Evolutionary conservation across 2,888 invertebrate species (phyloP).

Genomic region (Polyommatus icarus): DNA sequence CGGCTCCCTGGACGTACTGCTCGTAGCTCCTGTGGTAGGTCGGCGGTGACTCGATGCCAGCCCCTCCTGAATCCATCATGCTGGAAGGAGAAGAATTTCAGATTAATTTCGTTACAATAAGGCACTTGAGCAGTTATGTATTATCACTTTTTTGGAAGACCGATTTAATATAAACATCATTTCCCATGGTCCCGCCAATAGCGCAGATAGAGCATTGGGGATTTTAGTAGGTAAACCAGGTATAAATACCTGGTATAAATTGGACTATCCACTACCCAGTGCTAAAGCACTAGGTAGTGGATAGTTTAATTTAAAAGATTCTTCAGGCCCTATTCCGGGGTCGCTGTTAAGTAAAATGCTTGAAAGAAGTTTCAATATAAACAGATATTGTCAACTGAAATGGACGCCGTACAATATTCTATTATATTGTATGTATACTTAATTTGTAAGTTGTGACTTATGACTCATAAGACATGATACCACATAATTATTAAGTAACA

Average conservation of each 20-base stretch:
- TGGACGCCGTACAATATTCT: background rate
- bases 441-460: background rate
- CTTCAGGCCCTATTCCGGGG: no score
- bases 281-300: no score
- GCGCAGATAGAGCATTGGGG: no score
- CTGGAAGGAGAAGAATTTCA: slow-evolving; percentile 47
- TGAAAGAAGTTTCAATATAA: background rate
- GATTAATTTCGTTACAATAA: background rate
- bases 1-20: slow-evolving; percentile 76
- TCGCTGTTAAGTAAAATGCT: background rate
- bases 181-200: no score
- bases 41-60: slow-evolving; percentile 73
- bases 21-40: slow-evolving; percentile 77
- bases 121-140: no score
- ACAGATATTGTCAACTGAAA: background rate
- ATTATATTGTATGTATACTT: background rate
- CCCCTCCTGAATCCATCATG: slow-evolving; percentile 75
- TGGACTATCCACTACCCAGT: no score
- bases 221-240: no score
- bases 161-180: no score
- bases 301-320: no score
- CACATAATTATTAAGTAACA: background rate
- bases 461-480: background rate
- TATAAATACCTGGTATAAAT: no score
- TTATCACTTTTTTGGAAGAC: no score